Conservation (phyloP, 2,113 vertebrate species). For the human region GRCh38 chr1:28995501-28996000, state of each 20-base stretch:
- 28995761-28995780: constrained; percentile 24
- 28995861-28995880: not conserved
- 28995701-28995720: constrained; percentile 38
- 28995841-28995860: not conserved
- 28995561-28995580: too few relatives aligned
- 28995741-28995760: not conserved
- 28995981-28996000: not conserved
- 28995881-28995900: not conserved
- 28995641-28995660: not conserved
- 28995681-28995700: not conserved
- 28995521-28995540: too few relatives aligned
- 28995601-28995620: constrained; percentile 5
- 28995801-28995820: not conserved
- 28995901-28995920: constrained; percentile 24
- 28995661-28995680: not conserved
- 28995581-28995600: not conserved
- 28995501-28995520: too few relatives aligned
- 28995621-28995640: not conserved
- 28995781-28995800: constrained; percentile 25
- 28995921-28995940: constrained; percentile 34
- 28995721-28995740: not conserved
- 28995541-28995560: too few relatives aligned
- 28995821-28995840: not conserved
- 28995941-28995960: constrained; percentile 46
- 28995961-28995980: not conserved